Evolutionary conservation across 2,113 vertebrate genomes (phyloP).

Genomic region (Protomyctophum bolini): DNA sequence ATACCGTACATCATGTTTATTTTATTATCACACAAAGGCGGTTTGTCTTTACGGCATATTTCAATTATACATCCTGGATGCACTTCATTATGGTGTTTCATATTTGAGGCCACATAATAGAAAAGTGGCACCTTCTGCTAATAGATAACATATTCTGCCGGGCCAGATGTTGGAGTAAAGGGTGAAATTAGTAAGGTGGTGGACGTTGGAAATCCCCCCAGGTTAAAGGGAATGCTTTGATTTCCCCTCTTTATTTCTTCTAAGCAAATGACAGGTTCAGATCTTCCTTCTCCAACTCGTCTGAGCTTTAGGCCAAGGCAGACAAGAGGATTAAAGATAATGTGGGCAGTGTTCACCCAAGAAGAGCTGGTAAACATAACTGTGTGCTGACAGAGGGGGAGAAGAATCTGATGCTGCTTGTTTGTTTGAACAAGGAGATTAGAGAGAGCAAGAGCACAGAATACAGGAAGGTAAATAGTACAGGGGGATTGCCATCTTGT

Average conservation of each 20-base stretch:
- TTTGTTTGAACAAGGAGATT: conserved; percentile 95
- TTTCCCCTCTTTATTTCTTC: conserved; percentile 70
- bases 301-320: conserved; percentile 87
- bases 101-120: neutral
- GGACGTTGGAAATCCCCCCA: conserved; percentile 61
- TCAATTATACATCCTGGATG: conserved; percentile 18
- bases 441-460: conserved; percentile 83
- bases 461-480: conserved; percentile 90
- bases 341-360: conserved; percentile 88
- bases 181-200: conserved; percentile 47
- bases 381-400: conserved; percentile 80
- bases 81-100: conserved; percentile 17
- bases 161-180: conserved; percentile 18
- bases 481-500: conserved; percentile 85
- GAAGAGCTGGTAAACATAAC: conserved; percentile 89
- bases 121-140: conserved; percentile 25
- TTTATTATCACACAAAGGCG: too few relatives aligned
- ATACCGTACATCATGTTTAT: too few relatives aligned
- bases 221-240: conserved; percentile 81
- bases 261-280: conserved; percentile 88
- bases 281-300: conserved; percentile 88
- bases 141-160: conserved; percentile 26
- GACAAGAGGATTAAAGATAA: conserved; percentile 90
- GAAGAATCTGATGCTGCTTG: conserved; percentile 89
- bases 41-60: conserved; percentile 1